Base-by-base conservation (phyloP, 2,113 vertebrate species). In the Sminthopsis crassicaudata region DNA sequence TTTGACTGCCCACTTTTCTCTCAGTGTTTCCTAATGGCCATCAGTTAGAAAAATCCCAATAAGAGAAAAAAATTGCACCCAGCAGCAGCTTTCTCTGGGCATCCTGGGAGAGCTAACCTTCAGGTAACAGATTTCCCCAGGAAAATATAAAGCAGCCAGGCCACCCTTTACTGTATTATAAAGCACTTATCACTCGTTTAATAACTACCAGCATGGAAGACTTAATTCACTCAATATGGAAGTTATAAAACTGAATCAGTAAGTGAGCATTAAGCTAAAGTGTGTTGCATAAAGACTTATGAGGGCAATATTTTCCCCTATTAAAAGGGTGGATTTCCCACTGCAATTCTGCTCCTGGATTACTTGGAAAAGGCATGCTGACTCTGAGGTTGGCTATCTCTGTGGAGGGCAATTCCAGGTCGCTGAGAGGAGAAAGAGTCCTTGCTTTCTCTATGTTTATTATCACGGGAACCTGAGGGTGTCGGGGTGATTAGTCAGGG, bases 161-260 rank as follows among this genome's bases (percentile, higher is more conserved):
- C 90, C 90, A 97, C 93, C 67, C 97, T 98, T 98, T 95, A 98
- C 92, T 91, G 90, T 76, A 96, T 97, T 98, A 95, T 97, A 98
- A 98, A 95, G 95, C 95, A 98, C 97, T 98, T 98, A 98, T 91
- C 53, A 48, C 95, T 97, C 98, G 97, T 98, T 98, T 98, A 98
- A 97, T 97, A 98, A 98, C 67, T 95, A 96, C 92, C 97, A 54
- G 1, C 97, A 97, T 0, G 67, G 97, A 98, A 91, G 92, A 96
- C 96, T 98, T 97, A 97, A 98, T 98, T 98, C 95, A 67, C 95
- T 98, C 97, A 97, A 95, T 97, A 96, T 97, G 96, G 97, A 98
- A 98, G 97, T 97, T 97, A 98, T 98, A 98, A 97, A 98, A 97
- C 95, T 90, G 30, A 98, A 97, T 89, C 94, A 95, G 95, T 96